A percentile compares a stretch with the other conserved stretches of the same genome.
Evolutionary conservation across 2,888 invertebrate species (phyloP).

Genomic region (Mylabris sibirica): DNA sequence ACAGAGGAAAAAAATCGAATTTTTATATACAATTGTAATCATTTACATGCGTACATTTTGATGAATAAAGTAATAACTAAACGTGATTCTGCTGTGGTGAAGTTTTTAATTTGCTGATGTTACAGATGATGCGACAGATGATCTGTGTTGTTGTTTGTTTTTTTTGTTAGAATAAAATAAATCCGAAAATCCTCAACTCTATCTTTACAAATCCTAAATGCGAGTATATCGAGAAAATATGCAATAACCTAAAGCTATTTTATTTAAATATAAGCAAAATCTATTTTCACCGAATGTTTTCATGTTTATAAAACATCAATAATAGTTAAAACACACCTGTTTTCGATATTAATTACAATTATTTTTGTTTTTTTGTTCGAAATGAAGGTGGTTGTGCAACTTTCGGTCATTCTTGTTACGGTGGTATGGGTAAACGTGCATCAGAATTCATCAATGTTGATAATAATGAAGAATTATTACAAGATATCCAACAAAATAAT

Average conservation of each 20-base stretch:
- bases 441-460: constrained; percentile 39
- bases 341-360: background rate
- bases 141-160: background rate
- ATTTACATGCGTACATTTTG: too few relatives aligned
- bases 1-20: background rate
- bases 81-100: background rate
- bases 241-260: background rate
- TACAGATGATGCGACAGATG: background rate
- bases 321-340: background rate
- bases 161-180: background rate
- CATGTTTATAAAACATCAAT: background rate
- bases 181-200: background rate
- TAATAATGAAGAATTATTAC: constrained; percentile 57
- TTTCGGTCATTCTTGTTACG: constrained; percentile 79
- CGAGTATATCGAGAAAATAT: background rate
- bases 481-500: constrained; percentile 43
- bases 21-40: too few relatives aligned
- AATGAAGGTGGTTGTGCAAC: constrained; percentile 72
- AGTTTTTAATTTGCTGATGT: background rate
- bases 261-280: background rate
- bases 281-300: background rate
- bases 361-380: background rate
- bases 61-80: too few relatives aligned
- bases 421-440: constrained; percentile 77
- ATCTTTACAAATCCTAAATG: background rate